Evolutionary conservation across 2,797 vertebrate species (phyloP).

Genomic region (Agapornis canus): DNA sequence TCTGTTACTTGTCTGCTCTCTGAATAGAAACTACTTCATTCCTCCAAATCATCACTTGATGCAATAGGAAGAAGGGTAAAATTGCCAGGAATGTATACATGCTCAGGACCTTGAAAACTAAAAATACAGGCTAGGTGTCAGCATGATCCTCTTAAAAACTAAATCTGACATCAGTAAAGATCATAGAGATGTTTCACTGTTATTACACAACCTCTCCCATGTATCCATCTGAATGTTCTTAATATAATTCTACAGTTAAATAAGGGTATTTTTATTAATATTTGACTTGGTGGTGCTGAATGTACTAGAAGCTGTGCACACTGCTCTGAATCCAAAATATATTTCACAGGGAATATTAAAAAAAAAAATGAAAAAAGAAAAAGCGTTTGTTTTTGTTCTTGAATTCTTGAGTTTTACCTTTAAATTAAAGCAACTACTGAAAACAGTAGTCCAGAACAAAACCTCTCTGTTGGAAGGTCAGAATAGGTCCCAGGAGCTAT

Average conservation of each 20-base stretch:
- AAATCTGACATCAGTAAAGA: neutral
- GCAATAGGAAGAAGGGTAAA: neutral
- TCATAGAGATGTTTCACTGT: neutral
- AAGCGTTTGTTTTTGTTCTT: neutral
- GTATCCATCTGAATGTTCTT: neutral
- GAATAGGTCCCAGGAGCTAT: neutral
- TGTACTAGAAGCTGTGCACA: neutral
- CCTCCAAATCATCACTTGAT: neutral
- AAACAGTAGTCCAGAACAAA: neutral
- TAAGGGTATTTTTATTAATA: neutral
- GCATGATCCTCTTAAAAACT: neutral
- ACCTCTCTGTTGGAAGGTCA: neutral
- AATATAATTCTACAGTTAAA: neutral
- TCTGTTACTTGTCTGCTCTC: neutral
- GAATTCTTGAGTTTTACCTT: neutral
- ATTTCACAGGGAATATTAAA: neutral
- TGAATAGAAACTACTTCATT: neutral
- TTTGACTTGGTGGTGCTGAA: neutral
- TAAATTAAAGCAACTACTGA: neutral
- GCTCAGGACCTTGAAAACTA: neutral
- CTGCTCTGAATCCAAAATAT: neutral
- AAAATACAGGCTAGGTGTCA: neutral
- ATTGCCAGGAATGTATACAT: fast-evolving
- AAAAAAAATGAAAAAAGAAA: neutral
- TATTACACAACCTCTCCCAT: neutral